Evolutionary conservation across 1,140 invertebrate species (phyloP).

Genomic region (Neodiprion lecontei): DNA sequence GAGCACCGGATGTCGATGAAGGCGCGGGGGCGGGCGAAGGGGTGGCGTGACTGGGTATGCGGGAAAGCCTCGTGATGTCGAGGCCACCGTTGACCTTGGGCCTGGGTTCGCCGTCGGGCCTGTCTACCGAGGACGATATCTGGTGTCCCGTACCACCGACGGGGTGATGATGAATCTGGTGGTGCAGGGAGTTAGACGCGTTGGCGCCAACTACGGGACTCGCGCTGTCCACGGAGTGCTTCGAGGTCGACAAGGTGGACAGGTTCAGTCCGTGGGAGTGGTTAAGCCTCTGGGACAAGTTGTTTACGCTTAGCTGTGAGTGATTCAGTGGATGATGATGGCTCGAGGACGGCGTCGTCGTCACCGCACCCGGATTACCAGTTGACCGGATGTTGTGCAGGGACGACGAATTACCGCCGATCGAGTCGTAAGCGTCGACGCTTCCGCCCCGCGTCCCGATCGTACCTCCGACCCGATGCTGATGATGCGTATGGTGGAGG

Average conservation of each 20-base stretch:
- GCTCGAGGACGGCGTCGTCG: slow-evolving; percentile 44
- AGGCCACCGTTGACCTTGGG: slow-evolving; percentile 62
- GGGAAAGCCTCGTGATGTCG: slow-evolving; percentile 60
- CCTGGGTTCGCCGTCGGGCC: slow-evolving; percentile 44
- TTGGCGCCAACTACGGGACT: slow-evolving; percentile 41
- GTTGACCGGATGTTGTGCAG: slow-evolving; percentile 32
- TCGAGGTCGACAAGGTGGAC: slow-evolving; percentile 71
- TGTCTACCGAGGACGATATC: slow-evolving; percentile 23
- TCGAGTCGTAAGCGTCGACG: slow-evolving; percentile 53
- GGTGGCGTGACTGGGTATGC: slow-evolving; percentile 52
- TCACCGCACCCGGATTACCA: slow-evolving; percentile 36
- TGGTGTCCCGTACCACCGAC: neutral
- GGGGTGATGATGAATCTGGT: slow-evolving; percentile 35
- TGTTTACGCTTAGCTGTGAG: slow-evolving; percentile 58
- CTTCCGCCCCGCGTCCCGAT: slow-evolving; percentile 33
- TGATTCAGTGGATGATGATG: slow-evolving; percentile 53
- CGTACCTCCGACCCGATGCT: slow-evolving; percentile 14
- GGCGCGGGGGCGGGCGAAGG: slow-evolving; percentile 51
- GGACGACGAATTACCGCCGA: slow-evolving; percentile 32
- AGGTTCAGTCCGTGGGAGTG: slow-evolving; percentile 71
- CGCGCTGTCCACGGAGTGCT: slow-evolving; percentile 75
- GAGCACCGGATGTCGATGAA: slow-evolving; percentile 15
- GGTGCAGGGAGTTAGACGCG: slow-evolving; percentile 41
- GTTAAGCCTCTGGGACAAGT: slow-evolving; percentile 51
- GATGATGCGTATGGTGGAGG: neutral